Evolutionary conservation across 2,888 invertebrate species (phyloP).

Genomic region (Chymomyza fuscimana): DNA sequence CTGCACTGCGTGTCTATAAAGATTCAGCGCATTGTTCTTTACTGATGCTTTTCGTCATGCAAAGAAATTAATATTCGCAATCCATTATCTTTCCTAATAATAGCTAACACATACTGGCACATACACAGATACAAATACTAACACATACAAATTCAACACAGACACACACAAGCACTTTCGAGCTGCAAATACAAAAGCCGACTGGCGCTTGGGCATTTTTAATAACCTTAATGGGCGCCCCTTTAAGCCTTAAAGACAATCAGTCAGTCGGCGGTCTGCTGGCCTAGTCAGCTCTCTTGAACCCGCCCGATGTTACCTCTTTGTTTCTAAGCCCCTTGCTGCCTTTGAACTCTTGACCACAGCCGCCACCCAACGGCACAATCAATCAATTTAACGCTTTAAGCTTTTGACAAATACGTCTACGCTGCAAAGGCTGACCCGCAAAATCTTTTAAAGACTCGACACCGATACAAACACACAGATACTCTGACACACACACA

Average conservation of each 20-base stretch:
- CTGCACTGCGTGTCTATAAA: conserved; percentile 66
- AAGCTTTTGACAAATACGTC: conserved; percentile 60
- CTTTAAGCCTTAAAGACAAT: conserved; percentile 56
- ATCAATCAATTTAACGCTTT: conserved; percentile 71
- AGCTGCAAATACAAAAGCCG: conserved; percentile 16
- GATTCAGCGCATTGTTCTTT: conserved; percentile 69
- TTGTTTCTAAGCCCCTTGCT: not conserved
- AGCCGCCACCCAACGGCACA: conserved; percentile 27
- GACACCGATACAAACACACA: conserved; percentile 1
- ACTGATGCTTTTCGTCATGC: conserved; percentile 67
- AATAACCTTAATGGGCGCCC: conserved; percentile 63
- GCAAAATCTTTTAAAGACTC: conserved; percentile 61
- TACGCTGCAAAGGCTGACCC: conserved; percentile 41
- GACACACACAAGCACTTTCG: not conserved
- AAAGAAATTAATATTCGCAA: conserved; percentile 72
- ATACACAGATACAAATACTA: conserved; percentile 21
- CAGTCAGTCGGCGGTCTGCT: conserved; percentile 1
- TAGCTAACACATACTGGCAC: conserved; percentile 14
- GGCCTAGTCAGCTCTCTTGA: not conserved
- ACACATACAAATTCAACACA: not conserved
- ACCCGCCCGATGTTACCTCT: too few relatives aligned
- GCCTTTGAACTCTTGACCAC: conserved; percentile 33
- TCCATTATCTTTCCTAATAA: conserved; percentile 66
- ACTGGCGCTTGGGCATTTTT: conserved; percentile 43
- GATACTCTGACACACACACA: not conserved